phyloP scores from a whole-genome alignment of 2,113 vertebrate species.

The Pycnonotus jocosus region DNA sequence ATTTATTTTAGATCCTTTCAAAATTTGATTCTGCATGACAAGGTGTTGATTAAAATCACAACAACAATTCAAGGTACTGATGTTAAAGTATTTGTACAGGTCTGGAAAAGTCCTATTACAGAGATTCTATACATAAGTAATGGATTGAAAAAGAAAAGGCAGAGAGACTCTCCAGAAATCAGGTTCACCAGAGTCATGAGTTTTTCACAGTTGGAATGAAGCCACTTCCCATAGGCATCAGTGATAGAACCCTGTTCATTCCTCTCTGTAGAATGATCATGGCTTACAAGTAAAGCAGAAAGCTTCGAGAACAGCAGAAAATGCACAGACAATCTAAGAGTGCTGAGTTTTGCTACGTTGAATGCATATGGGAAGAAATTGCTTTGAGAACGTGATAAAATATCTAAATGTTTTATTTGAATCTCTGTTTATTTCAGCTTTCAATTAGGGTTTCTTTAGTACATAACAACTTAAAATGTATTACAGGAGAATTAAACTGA shows the following conservation, averaged over 20 bases:
- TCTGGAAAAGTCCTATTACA: neutral
- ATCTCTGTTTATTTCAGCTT: conserved; percentile 48
- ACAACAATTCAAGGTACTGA: neutral
- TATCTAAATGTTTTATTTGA: conserved; percentile 35
- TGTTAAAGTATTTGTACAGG: neutral
- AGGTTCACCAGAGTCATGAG: neutral
- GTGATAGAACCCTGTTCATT: neutral
- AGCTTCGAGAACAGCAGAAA: neutral
- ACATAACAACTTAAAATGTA: conserved; percentile 30
- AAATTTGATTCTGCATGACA: conserved; percentile 49
- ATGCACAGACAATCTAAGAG: conserved; percentile 5
- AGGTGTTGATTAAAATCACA: conserved; percentile 10
- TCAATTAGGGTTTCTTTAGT: conserved; percentile 44
- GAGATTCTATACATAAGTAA: neutral
- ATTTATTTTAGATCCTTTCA: conserved; percentile 62
- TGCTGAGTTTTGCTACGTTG: conserved; percentile 14
- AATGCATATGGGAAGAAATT: neutral
- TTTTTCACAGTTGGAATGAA: neutral
- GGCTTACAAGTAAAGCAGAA: neutral
- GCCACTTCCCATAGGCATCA: neutral
- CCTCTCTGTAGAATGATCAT: neutral
- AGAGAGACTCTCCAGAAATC: neutral
- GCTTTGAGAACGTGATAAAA: conserved; percentile 34
- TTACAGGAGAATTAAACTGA: conserved; percentile 44
- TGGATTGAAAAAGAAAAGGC: neutral